Percentiles rank a stretch among this genome's conserved stretches.
These are phyloP conservation scores for Acrossocheilus wenchowensis DNA, from an alignment of 2,797 vertebrate genomes.

Conservation along the genomic window DNA sequence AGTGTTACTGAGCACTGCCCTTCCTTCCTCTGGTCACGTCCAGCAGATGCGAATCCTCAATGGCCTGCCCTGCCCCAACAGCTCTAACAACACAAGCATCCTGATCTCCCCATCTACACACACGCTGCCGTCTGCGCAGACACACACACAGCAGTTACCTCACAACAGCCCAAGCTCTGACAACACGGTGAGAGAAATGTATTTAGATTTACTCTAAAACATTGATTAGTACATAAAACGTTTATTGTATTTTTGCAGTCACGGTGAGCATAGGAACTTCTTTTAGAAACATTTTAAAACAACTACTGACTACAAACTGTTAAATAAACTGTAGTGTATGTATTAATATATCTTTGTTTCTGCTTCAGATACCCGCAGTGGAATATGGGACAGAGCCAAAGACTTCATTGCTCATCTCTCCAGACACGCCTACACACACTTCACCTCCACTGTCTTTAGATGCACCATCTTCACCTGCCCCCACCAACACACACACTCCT, in stretches of 20 bases:
- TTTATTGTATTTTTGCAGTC: neutral
- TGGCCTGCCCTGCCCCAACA: constrained; percentile 66
- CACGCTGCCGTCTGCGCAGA: constrained; percentile 66
- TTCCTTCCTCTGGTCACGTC: constrained; percentile 86
- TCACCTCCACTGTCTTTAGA: constrained; percentile 28
- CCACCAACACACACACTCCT: constrained; percentile 73
- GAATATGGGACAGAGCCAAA: constrained; percentile 83
- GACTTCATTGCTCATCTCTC: constrained; percentile 75
- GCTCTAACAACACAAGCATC: constrained; percentile 76
- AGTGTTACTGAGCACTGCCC: constrained; percentile 85
- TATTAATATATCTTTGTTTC: constrained; percentile 1
- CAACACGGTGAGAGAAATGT: constrained; percentile 31
- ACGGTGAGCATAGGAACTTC: neutral
- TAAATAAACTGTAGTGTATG: constrained; percentile 2
- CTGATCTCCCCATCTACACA: constrained; percentile 84
- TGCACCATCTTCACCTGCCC: constrained; percentile 59
- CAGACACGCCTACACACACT: constrained; percentile 41
- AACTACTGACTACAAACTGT: neutral
- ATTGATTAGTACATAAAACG: neutral
- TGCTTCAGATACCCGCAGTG: constrained; percentile 46
- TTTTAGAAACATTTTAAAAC: neutral
- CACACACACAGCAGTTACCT: constrained; percentile 68
- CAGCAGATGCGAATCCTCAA: constrained; percentile 89
- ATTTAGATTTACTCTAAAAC: too few relatives aligned
- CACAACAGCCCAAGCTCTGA: constrained; percentile 40